Evolutionary conservation across 2,888 invertebrate genomes (phyloP).

Genomic region (Linnaemya tessellans): DNA sequence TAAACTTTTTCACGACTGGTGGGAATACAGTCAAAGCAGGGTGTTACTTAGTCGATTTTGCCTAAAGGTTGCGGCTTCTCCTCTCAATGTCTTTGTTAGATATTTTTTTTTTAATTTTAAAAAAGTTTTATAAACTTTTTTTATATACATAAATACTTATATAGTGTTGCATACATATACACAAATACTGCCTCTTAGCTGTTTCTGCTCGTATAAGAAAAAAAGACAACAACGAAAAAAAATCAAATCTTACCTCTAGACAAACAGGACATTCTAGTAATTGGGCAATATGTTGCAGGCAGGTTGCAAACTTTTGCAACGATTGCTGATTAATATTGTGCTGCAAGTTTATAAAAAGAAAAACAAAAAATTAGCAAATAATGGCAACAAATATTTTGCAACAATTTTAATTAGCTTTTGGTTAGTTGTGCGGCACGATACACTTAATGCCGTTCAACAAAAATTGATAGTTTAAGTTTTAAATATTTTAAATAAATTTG

Average conservation of each 20-base stretch:
- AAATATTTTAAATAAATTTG: too few species aligned
- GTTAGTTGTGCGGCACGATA: slow-evolving; percentile 5
- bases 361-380: slow-evolving; percentile 34
- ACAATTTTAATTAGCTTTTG: slow-evolving; percentile 69
- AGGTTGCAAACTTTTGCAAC: slow-evolving; percentile 83
- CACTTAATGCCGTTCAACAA: too few species aligned
- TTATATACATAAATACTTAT: background rate
- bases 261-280: slow-evolving; percentile 84
- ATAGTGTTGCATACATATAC: background rate
- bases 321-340: slow-evolving; percentile 82
- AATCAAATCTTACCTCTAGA: slow-evolving; percentile 82
- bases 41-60: background rate
- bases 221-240: slow-evolving; percentile 5
- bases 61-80: background rate
- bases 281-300: slow-evolving; percentile 84
- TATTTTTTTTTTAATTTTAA: slow-evolving; percentile 12
- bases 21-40: too few species aligned
- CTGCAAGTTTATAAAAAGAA: slow-evolving; percentile 72
- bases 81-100: background rate
- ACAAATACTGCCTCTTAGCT: slow-evolving; percentile 37
- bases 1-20: too few species aligned
- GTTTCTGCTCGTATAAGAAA: slow-evolving; percentile 3
- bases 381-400: slow-evolving; percentile 61
- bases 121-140: slow-evolving; percentile 35
- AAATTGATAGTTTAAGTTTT: too few species aligned